phyloP scores from a whole-genome alignment of 2,113 vertebrate species.

The Toxotes chatareus region DNA sequence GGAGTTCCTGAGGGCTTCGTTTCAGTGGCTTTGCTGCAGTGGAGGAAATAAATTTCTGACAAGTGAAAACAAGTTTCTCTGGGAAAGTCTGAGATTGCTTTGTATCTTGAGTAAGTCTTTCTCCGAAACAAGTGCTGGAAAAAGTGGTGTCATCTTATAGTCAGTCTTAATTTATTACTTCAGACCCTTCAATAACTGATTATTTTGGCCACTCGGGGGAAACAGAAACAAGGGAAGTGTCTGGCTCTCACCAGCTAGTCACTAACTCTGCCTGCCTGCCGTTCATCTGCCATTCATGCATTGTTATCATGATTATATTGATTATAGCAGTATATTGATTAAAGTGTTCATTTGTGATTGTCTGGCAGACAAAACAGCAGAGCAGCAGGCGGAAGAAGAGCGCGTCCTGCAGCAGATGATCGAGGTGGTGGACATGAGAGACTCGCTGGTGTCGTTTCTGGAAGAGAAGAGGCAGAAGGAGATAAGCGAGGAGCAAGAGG shows the following conservation, averaged over 20 bases:
- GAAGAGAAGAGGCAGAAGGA: constrained; percentile 92
- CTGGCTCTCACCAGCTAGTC: too few species aligned
- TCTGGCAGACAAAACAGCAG: constrained; percentile 85
- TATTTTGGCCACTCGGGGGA: background rate
- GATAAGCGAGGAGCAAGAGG: constrained; percentile 80
- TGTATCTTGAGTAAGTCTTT: too few species aligned
- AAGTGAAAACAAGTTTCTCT: background rate
- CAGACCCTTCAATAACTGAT: background rate
- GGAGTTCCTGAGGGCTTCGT: too few species aligned
- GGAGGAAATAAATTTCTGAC: background rate
- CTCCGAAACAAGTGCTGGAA: too few species aligned
- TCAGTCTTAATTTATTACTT: background rate
- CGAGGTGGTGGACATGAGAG: constrained; percentile 91
- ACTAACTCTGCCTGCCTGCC: too few species aligned
- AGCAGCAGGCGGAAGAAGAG: constrained; percentile 84
- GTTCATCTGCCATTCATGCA: background rate
- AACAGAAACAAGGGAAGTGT: background rate
- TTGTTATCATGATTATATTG: background rate
- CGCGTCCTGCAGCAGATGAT: constrained; percentile 86
- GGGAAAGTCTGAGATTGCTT: background rate
- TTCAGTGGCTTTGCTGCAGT: too few species aligned
- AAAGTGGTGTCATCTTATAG: too few species aligned
- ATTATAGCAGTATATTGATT: background rate
- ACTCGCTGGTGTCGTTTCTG: constrained; percentile 89
- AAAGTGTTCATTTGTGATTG: background rate